These are phyloP conservation scores for Marasmarcha lunaedactyla DNA, from an alignment of 2,888 invertebrate species.

Conservation along the genomic window DNA sequence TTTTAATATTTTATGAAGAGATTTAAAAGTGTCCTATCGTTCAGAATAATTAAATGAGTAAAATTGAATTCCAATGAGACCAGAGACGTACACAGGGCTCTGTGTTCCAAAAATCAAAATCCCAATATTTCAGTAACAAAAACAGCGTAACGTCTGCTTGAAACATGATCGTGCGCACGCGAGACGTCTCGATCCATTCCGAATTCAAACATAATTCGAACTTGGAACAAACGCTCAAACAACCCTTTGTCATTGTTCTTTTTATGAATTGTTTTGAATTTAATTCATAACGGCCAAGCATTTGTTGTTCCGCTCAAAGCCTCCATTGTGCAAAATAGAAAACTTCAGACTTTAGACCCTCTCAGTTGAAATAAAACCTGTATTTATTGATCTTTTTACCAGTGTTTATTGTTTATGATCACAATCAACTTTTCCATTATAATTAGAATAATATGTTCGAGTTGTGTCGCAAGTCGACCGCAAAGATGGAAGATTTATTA, in stretches of 20 bases:
- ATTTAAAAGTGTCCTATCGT: too few species aligned
- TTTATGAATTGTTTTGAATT: slow-evolving; percentile 22
- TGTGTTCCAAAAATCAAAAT: too few species aligned
- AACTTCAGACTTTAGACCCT: not conserved
- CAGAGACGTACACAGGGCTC: too few species aligned
- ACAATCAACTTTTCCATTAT: not conserved
- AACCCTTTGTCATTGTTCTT: slow-evolving; percentile 25
- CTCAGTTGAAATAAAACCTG: not conserved
- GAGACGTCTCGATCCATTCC: slow-evolving; percentile 16
- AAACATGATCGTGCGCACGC: slow-evolving; percentile 29
- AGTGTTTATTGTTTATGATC: not conserved
- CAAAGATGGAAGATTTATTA: too few species aligned
- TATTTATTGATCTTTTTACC: not conserved
- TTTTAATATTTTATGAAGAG: too few species aligned
- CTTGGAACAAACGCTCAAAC: slow-evolving; percentile 18
- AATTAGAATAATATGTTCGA: not conserved
- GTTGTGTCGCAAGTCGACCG: too few species aligned
- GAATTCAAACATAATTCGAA: slow-evolving; percentile 26
- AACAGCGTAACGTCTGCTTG: too few species aligned
- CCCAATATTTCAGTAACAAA: too few species aligned
- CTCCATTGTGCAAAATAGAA: not conserved
- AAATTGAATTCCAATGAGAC: too few species aligned
- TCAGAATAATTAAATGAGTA: too few species aligned
- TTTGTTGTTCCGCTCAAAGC: slow-evolving; percentile 7
- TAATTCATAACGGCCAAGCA: slow-evolving; percentile 13